These are phyloP conservation scores for Galeopterus variegatus DNA, from an alignment of 2,113 vertebrate genomes.

Conservation along the genomic window DNA sequence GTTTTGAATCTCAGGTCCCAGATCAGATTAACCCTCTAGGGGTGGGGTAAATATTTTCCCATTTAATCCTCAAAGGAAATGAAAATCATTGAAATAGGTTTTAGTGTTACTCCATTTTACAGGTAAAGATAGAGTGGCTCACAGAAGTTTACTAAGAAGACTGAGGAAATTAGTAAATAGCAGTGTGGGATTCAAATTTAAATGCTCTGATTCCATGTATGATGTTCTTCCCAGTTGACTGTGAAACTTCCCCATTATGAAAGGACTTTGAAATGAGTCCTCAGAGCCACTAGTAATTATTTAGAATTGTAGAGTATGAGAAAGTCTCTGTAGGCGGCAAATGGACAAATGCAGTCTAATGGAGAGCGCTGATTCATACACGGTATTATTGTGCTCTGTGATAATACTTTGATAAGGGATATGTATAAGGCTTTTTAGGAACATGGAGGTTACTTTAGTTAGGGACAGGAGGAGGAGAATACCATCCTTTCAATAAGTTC, in stretches of 20 bases:
- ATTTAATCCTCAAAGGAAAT: neutral
- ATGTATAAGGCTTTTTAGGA: neutral
- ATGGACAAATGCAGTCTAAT: neutral
- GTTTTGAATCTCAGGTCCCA: neutral
- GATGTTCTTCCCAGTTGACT: neutral
- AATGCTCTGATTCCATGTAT: neutral
- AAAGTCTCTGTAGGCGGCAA: neutral
- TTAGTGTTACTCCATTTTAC: neutral
- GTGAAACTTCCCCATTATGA: neutral
- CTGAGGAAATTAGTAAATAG: neutral
- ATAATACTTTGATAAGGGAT: neutral
- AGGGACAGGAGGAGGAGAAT: neutral
- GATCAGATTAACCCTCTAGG: neutral
- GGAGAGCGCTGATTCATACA: neutral
- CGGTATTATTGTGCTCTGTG: no score
- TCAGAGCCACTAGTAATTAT: neutral
- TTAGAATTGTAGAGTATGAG: neutral
- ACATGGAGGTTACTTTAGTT: neutral
- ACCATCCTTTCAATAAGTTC: neutral
- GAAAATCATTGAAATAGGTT: neutral
- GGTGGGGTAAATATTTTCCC: neutral
- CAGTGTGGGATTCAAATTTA: neutral
- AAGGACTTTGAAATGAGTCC: neutral
- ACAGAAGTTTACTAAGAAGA: neutral
- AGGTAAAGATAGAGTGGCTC: neutral